Evolutionary conservation across 2,113 vertebrate genomes (phyloP).

Genomic region (Coracopsis vasa): DNA sequence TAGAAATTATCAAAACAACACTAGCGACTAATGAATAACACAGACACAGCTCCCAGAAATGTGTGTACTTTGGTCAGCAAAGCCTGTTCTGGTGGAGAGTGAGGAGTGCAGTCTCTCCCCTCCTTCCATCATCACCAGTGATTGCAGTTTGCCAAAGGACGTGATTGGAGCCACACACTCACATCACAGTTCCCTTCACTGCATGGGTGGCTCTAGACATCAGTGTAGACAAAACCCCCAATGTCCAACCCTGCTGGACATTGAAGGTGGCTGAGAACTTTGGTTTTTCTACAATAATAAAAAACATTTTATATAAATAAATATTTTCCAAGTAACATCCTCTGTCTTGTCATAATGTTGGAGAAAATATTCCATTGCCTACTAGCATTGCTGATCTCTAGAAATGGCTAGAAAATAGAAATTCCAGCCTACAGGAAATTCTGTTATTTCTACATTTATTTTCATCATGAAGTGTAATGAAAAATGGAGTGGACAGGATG

Average conservation of each 20-base stretch:
- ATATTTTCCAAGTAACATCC: background rate
- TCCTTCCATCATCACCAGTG: background rate
- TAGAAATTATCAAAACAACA: background rate
- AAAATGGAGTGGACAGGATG: slow-evolving; percentile 1
- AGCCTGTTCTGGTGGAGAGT: background rate
- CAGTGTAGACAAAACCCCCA: background rate
- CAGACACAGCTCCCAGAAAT: background rate
- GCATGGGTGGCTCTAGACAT: background rate
- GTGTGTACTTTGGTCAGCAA: background rate
- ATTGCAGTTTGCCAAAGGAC: background rate
- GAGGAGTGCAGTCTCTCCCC: background rate
- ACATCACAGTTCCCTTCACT: background rate
- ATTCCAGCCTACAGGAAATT: slow-evolving; percentile 13
- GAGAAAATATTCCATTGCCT: background rate
- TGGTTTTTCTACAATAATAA: background rate
- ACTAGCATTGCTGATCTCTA: background rate
- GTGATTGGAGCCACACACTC: background rate
- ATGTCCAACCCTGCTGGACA: background rate
- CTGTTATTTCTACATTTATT: slow-evolving; percentile 31
- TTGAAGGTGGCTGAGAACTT: background rate
- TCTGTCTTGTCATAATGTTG: background rate
- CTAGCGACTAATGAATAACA: background rate
- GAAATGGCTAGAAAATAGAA: background rate
- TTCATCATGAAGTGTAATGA: slow-evolving; percentile 26
- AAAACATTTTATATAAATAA: background rate